These are phyloP conservation scores for Drosophila meridionalis DNA, from an alignment of 2,888 invertebrate genomes.

Conservation along the genomic window DNA sequence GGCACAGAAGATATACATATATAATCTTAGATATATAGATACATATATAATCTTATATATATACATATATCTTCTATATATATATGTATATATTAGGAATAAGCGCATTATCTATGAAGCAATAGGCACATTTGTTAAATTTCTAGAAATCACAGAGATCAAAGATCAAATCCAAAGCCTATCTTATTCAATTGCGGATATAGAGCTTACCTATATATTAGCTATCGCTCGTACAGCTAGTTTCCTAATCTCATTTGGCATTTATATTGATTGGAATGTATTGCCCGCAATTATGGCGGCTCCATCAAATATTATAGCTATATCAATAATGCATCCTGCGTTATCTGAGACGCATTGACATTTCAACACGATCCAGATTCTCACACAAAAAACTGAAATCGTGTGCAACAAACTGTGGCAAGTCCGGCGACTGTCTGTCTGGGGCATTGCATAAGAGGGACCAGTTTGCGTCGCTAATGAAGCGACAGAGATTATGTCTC, in stretches of 20 bases:
- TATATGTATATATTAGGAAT: too few relatives aligned
- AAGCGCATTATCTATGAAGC: neutral
- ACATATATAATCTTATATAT: neutral
- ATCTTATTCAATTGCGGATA: neutral
- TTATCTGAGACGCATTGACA: neutral
- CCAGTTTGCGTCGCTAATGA: constrained; percentile 50
- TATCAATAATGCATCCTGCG: neutral
- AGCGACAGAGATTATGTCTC: neutral
- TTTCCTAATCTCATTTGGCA: neutral
- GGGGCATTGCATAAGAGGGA: constrained; percentile 52
- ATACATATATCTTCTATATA: neutral
- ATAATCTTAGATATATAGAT: neutral
- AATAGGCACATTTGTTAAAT: neutral
- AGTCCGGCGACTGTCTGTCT: constrained; percentile 26
- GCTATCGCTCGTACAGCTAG: neutral
- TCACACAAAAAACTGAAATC: constrained; percentile 28
- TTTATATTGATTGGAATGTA: neutral
- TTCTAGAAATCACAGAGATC: neutral
- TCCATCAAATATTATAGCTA: neutral
- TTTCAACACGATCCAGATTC: constrained; percentile 42
- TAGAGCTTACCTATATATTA: constrained; percentile 2
- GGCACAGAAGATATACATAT: neutral
- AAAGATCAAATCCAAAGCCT: neutral
- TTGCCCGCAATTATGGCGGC: neutral
- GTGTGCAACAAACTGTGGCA: constrained; percentile 30